phyloP scores from a whole-genome alignment of 1,140 invertebrate genomes.

The Plutomurus gul region DNA sequence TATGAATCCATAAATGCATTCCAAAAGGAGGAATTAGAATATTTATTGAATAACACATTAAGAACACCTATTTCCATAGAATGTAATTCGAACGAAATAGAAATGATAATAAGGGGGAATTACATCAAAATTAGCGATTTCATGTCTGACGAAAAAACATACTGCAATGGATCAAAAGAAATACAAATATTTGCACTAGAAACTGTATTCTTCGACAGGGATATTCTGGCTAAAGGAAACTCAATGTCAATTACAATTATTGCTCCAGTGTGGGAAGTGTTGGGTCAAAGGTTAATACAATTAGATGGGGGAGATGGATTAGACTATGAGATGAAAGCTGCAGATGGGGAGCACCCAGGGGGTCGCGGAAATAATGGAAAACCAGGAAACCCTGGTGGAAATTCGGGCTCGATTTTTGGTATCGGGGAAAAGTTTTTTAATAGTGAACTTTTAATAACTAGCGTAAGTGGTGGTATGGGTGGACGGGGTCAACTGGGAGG shows the following conservation, averaged over 20 bases:
- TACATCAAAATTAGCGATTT: neutral
- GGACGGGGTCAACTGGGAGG: neutral
- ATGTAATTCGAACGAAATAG: neutral
- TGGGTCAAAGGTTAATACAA: neutral
- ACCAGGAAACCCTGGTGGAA: neutral
- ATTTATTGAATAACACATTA: no score
- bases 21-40: no score
- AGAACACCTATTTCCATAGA: no score
- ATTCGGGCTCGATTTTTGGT: neutral
- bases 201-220: neutral
- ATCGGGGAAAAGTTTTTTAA: neutral
- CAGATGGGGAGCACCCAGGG: neutral
- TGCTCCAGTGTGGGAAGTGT: neutral
- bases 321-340: neutral
- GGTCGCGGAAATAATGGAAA: neutral
- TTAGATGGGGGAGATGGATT: neutral
- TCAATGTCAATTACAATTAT: neutral
- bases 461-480: neutral
- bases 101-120: neutral
- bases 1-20: no score
- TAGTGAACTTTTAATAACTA: neutral
- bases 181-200: neutral
- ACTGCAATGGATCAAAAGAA: neutral
- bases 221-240: neutral
- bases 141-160: neutral